phyloP scores from a whole-genome alignment of 2,797 vertebrate species.

The Anguilla obscura region DNA sequence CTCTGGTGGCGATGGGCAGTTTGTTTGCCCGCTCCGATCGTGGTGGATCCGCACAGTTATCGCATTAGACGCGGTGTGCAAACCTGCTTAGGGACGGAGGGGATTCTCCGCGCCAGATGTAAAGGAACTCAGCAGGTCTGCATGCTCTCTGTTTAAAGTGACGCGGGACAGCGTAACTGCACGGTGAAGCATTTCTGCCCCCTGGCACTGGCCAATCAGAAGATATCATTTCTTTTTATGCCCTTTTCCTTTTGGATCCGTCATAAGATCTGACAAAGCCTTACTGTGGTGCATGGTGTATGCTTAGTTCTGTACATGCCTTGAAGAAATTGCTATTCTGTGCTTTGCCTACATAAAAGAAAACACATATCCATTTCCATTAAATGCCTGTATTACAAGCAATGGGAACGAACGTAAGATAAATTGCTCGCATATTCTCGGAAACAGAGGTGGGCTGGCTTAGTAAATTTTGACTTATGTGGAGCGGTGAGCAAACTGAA shows the following conservation, averaged over 20 bases:
- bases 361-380: slow-evolving; percentile 9
- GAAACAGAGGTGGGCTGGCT: not conserved
- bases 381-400: not conserved
- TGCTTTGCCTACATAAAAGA: slow-evolving; percentile 23
- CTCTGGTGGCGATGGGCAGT: not conserved
- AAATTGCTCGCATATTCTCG: slow-evolving; percentile 21
- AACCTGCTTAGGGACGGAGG: not conserved
- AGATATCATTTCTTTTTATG: not conserved
- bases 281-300: not conserved
- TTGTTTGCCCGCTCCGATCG: not conserved
- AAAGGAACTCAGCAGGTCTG: slow-evolving; percentile 10
- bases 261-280: not conserved
- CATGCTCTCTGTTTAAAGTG: not conserved
- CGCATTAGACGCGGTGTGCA: not conserved
- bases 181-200: not conserved
- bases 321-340: not conserved
- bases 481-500: slow-evolving; percentile 5
- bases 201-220: not conserved
- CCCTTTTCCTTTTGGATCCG: not conserved
- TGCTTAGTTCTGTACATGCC: not conserved
- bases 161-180: not conserved
- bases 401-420: slow-evolving; percentile 9
- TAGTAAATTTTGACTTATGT: slow-evolving; percentile 12
- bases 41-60: not conserved
- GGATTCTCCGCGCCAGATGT: slow-evolving; percentile 25